phyloP scores from a whole-genome alignment of 2,113 vertebrate species.

The Corvus hawaiiensis region DNA sequence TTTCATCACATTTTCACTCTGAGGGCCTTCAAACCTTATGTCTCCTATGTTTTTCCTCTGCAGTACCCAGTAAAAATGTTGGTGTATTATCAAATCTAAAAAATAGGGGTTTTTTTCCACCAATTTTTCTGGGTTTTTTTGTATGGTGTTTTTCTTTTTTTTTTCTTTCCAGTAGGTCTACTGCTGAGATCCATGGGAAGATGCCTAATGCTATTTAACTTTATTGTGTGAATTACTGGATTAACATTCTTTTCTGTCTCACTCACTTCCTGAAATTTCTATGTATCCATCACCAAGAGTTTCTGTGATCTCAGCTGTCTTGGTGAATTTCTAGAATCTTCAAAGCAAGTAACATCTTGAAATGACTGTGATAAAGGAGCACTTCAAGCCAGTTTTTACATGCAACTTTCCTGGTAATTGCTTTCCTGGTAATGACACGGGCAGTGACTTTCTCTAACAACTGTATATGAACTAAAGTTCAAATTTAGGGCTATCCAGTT shows the following conservation, averaged over 20 bases:
- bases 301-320: not conserved
- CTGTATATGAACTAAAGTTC: not conserved
- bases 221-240: not conserved
- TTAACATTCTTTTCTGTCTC: not conserved
- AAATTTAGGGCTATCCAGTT: not conserved
- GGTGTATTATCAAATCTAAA: not conserved
- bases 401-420: rapidly evolving
- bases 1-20: not conserved
- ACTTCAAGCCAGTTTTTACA: not conserved
- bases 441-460: not conserved
- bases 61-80: not conserved
- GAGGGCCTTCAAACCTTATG: not conserved
- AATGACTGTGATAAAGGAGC: not conserved
- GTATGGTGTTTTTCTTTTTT: not conserved
- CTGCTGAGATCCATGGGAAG: not conserved
- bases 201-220: not conserved
- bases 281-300: not conserved
- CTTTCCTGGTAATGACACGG: not conserved
- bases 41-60: not conserved
- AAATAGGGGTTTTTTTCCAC: rapidly evolving
- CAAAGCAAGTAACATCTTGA: not conserved
- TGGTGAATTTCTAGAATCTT: not conserved
- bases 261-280: not conserved
- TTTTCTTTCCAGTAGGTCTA: not conserved
- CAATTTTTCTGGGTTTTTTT: rapidly evolving